Evolutionary conservation across 1,140 invertebrate species (phyloP).

Genomic region (Drosophila erecta): DNA sequence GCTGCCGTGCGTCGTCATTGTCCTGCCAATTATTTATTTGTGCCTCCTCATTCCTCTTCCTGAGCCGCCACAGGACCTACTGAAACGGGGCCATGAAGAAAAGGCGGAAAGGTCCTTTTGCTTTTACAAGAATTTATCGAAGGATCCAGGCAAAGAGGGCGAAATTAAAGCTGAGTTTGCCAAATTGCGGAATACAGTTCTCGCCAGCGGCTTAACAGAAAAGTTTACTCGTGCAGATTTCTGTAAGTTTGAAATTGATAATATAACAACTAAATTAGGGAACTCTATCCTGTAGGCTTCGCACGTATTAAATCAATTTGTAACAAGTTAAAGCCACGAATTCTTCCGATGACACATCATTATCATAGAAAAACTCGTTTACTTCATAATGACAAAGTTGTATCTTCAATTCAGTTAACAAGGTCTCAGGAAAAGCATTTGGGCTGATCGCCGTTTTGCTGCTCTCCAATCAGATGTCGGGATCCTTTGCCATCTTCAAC

Average conservation of each 20-base stretch:
- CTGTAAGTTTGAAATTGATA: slow-evolving; percentile 36
- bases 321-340: too few species aligned
- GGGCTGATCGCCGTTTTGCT: slow-evolving; percentile 47
- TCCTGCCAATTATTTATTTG: slow-evolving; percentile 44
- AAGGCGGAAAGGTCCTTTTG: slow-evolving; percentile 52
- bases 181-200: slow-evolving; percentile 35
- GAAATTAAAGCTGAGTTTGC: slow-evolving; percentile 46
- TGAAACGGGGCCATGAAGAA: slow-evolving; percentile 41
- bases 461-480: slow-evolving; percentile 68
- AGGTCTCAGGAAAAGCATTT: slow-evolving; percentile 40
- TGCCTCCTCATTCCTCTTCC: slow-evolving; percentile 39
- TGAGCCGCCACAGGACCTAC: slow-evolving; percentile 55
- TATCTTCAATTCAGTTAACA: slow-evolving; percentile 31
- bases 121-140: slow-evolving; percentile 63
- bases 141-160: slow-evolving; percentile 25
- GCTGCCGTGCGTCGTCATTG: slow-evolving; percentile 48
- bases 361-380: too few species aligned
- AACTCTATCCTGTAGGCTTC: too few species aligned
- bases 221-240: slow-evolving; percentile 38
- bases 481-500: slow-evolving; percentile 86
- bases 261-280: neutral
- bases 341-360: too few species aligned
- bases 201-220: slow-evolving; percentile 23
- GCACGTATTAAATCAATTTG: too few species aligned
- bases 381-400: neutral